Conservation (phyloP, 2,113 vertebrate genomes). For the Pseudopipra pipra region DNA sequence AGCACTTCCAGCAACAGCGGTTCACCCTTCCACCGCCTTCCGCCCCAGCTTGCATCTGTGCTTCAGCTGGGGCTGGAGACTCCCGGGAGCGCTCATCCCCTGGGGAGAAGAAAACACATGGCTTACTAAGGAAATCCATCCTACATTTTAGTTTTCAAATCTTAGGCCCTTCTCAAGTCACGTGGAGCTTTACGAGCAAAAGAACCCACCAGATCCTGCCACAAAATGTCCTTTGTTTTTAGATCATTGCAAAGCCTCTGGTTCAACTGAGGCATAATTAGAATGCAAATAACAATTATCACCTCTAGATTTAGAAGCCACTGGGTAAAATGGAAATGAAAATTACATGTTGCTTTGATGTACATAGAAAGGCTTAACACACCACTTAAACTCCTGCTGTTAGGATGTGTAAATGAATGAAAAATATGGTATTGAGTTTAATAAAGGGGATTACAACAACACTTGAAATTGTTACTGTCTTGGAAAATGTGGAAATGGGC, state of each 20-base stretch:
- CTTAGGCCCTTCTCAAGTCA: neutral
- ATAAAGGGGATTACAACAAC: neutral
- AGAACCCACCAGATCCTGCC: neutral
- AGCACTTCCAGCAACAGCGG: constrained; percentile 80
- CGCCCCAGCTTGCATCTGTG: constrained; percentile 70
- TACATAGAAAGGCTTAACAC: neutral
- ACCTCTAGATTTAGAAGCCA: constrained; percentile 34
- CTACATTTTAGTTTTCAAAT: neutral
- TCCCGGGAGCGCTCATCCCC: constrained; percentile 89
- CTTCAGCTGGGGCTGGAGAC: constrained; percentile 80
- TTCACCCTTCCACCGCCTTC: constrained; percentile 74
- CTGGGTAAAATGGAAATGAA: constrained; percentile 36
- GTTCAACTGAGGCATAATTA: neutral
- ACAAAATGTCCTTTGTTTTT: constrained; percentile 4
- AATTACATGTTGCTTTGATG: constrained; percentile 41
- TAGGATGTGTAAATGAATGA: neutral
- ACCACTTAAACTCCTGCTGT: neutral
- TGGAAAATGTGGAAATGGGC: neutral
- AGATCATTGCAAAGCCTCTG: constrained; percentile 6
- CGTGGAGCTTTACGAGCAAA: neutral
- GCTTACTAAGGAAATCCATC: neutral
- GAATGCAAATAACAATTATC: constrained; percentile 47
- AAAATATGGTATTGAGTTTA: neutral
- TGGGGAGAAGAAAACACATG: constrained; percentile 45
- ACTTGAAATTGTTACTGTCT: neutral